Conservation (phyloP, 2,888 invertebrate species). For the Kuschelorhynchus macadamiae region DNA sequence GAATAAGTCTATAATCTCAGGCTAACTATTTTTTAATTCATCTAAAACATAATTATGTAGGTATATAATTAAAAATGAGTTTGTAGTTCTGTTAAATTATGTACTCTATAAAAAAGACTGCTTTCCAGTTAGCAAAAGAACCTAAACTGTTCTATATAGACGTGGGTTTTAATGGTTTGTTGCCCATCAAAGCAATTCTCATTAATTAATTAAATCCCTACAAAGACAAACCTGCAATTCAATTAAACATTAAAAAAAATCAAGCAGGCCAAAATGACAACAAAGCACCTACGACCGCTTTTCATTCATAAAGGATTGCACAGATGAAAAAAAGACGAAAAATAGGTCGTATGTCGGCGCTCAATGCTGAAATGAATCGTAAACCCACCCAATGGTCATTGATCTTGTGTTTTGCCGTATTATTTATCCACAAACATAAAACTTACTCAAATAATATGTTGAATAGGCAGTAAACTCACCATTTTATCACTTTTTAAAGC, state of each 20-base stretch:
- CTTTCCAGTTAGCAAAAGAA: constrained; percentile 8
- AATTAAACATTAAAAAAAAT: constrained; percentile 22
- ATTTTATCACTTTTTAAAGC: constrained; percentile 18
- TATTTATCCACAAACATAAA: constrained; percentile 21
- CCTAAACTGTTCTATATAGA: background rate
- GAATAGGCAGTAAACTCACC: constrained; percentile 35
- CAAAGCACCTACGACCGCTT: constrained; percentile 9
- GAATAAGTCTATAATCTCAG: no score
- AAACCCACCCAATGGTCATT: constrained; percentile 69
- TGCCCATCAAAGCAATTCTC: constrained; percentile 9
- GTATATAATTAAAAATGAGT: no score
- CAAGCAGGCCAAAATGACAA: constrained; percentile 28
- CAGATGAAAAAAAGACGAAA: constrained; percentile 27
- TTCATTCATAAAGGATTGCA: background rate
- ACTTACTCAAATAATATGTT: constrained; percentile 3
- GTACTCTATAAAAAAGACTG: background rate
- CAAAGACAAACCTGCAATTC: constrained; percentile 27
- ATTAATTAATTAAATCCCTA: constrained; percentile 12
- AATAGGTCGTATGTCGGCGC: constrained; percentile 44
- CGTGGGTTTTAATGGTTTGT: background rate
- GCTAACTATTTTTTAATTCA: no score
- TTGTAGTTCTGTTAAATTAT: no score
- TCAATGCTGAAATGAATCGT: constrained; percentile 44
- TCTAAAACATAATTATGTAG: no score
- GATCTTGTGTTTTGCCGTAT: constrained; percentile 62